These are phyloP conservation scores for Cryptocephalus moraei DNA, from an alignment of 2,888 invertebrate species.

Conservation along the genomic window DNA sequence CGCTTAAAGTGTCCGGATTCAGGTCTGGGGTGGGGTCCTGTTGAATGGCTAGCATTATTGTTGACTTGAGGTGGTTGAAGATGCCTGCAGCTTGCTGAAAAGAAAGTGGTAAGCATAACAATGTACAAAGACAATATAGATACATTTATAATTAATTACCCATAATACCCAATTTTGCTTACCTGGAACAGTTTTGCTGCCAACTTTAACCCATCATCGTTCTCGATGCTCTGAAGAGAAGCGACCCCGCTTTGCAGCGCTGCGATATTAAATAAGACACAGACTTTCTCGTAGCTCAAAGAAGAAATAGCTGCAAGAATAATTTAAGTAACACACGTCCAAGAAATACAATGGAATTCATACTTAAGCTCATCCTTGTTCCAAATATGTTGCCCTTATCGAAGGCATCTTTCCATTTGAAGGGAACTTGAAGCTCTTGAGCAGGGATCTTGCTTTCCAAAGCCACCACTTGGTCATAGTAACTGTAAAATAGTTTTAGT, in stretches of 20 bases:
- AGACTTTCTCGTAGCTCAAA: conserved; percentile 85
- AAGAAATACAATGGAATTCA: conserved; percentile 26
- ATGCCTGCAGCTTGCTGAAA: conserved; percentile 81
- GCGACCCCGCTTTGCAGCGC: conserved; percentile 87
- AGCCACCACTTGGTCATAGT: conserved; percentile 90
- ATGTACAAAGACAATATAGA: conserved; percentile 1
- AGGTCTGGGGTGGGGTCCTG: conserved; percentile 95
- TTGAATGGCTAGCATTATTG: conserved; percentile 71
- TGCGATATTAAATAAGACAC: conserved; percentile 92
- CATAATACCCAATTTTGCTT: conserved; percentile 8
- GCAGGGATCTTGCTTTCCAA: conserved; percentile 91
- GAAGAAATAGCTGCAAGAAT: conserved; percentile 67
- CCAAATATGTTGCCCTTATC: conserved; percentile 92
- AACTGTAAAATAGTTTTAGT: conserved; percentile 46
- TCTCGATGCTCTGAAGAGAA: conserved; percentile 72
- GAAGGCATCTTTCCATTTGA: conserved; percentile 99
- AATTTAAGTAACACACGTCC: neutral
- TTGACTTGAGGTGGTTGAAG: conserved; percentile 73
- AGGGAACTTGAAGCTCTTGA: conserved; percentile 89
- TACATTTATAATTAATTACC: neutral
- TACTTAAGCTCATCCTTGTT: conserved; percentile 85
- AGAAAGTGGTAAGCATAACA: neutral
- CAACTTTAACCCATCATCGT: conserved; percentile 86
- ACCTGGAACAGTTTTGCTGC: conserved; percentile 90
- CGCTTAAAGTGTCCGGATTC: conserved; percentile 80